Evolutionary conservation across 1,140 invertebrate species (phyloP), one percentile per base, ranked within the genome.

Genomic region (Trichoplusia ni): DNA sequence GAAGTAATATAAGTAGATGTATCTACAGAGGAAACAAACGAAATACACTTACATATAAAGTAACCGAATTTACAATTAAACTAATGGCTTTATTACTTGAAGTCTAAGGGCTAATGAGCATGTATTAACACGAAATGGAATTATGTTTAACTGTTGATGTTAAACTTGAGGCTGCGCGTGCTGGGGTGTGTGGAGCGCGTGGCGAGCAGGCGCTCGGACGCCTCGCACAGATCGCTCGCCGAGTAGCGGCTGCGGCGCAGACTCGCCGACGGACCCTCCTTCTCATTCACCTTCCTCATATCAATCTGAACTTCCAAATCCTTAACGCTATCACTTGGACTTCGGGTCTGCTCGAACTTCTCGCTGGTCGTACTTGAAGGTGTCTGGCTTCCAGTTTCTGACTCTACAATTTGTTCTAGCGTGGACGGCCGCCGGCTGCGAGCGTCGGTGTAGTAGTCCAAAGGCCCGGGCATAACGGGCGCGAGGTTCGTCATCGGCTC

Each of bases 131-230:
- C 33, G 56, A 74, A 79, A 73, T 86, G 79, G 80, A 82, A 85
- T 86, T 59, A 71, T 67, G 42, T 67, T 83, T 86, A 88, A 75
- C 77, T 83, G 64, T 88, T 87, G 64, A 86, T 79, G 67, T 90
- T 89, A 64, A 84, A 86, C 74, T 91, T 91, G 47, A 91, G 83
- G 67, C 89, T 91, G 42, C 87, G 83, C 3, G 89, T 84, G 70
- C 88, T 90, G 4, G 89, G 84, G 53, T 90, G 88, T 3, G 84
- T 77, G 11, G 75, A 44, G 61, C 77, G 87, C 8, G 77, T 60
- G 6, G 86, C 78, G 7, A 91, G 77, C 56, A 91, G 72, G 61
- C 84, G 73, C 64, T 91, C 89, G 3, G 87, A 82, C 27, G 84
- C 89, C 23, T 89, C 85, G 65, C 82, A 82, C 21, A 91, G 71